Conservation (phyloP, 2,888 invertebrate genomes). For the Trichopria drosophilae region DNA sequence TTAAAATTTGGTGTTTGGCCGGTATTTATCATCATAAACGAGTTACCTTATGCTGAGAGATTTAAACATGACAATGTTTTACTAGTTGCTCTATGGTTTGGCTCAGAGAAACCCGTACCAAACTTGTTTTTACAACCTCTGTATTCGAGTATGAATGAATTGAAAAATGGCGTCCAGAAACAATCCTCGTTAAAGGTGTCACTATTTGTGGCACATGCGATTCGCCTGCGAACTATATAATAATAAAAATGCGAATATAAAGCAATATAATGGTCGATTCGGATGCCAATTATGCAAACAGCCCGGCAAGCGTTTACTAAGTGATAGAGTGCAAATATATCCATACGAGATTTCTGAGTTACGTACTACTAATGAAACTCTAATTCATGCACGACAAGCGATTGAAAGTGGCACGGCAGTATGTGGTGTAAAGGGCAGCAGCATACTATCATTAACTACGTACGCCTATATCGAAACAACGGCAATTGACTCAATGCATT, state of each 20-base stretch:
- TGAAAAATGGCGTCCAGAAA: constrained; percentile 1
- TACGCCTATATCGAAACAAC: constrained; percentile 13
- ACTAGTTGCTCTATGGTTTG: constrained; percentile 19
- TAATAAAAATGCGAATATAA: constrained; percentile 28
- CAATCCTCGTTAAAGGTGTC: constrained; percentile 8
- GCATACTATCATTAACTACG: constrained; percentile 20
- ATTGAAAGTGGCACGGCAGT: constrained; percentile 4
- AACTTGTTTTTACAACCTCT: constrained; percentile 4
- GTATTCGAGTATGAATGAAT: neutral
- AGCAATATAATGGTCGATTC: constrained; percentile 24
- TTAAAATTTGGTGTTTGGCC: too few species aligned
- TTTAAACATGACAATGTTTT: constrained; percentile 23
- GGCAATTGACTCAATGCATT: constrained; percentile 27
- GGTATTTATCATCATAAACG: constrained; percentile 25
- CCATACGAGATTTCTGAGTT: constrained; percentile 16
- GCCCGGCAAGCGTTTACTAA: constrained; percentile 3
- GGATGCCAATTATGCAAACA: constrained; percentile 28
- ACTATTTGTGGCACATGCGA: constrained; percentile 19
- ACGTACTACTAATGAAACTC: constrained; percentile 18
- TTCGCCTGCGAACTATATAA: constrained; percentile 14
- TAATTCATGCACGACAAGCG: constrained; percentile 19
- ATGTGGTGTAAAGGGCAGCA: constrained; percentile 25
- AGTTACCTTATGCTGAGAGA: constrained; percentile 21
- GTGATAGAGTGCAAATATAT: constrained; percentile 12
- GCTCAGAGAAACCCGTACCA: constrained; percentile 15